A percentile compares a stretch with the other conserved stretches of the same genome.
These are phyloP conservation scores for Grapholita molesta DNA, from an alignment of 1,140 invertebrate genomes.

Conservation along the genomic window DNA sequence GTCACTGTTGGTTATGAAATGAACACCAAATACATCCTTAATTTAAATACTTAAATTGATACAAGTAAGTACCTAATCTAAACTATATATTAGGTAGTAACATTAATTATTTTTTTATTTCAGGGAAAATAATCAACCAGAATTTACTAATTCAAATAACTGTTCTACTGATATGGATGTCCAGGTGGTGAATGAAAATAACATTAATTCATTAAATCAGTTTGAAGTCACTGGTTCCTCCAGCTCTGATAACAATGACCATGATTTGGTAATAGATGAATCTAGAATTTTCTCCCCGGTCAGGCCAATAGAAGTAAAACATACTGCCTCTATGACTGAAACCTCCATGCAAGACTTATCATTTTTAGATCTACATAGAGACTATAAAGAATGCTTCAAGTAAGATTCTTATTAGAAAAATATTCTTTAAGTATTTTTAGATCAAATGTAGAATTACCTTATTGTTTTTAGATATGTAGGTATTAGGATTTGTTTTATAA, in stretches of 20 bases:
- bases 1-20: too few relatives aligned
- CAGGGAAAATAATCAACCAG: background rate
- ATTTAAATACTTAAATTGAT: too few relatives aligned
- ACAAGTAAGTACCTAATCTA: too few relatives aligned
- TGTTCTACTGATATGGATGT: background rate
- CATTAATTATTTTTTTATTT: background rate
- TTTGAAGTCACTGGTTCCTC: background rate
- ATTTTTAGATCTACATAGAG: constrained; percentile 36
- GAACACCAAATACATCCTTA: too few relatives aligned
- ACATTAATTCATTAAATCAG: background rate
- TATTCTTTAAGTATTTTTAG: background rate
- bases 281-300: background rate
- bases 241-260: constrained; percentile 2
- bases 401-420: constrained; percentile 21
- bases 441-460: background rate
- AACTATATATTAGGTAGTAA: background rate
- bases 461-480: too few relatives aligned
- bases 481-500: too few relatives aligned
- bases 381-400: constrained; percentile 52
- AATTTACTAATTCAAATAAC: background rate
- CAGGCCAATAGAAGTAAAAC: constrained; percentile 22
- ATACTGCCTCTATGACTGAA: constrained; percentile 48
- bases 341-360: constrained; percentile 28
- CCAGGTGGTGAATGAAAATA: background rate
- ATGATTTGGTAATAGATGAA: background rate